Percentiles rank a stretch among this genome's conserved stretches.
These are phyloP conservation scores for Zaprionus capensis DNA, from an alignment of 1,140 invertebrate genomes.

Conservation along the genomic window DNA sequence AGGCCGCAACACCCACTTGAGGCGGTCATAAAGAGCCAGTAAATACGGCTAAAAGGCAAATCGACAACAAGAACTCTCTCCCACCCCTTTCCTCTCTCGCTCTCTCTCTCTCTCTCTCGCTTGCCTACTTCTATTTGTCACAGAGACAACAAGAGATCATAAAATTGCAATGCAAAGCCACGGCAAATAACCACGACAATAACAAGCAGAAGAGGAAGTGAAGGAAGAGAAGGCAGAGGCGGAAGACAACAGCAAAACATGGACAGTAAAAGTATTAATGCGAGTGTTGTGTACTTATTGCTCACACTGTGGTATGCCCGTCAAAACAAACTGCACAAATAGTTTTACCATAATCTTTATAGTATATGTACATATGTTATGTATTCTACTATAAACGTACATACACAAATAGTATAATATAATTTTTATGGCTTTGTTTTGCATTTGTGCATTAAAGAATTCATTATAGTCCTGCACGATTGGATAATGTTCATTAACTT, in stretches of 20 bases:
- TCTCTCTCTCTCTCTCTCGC: not conserved
- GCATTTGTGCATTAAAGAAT: not conserved
- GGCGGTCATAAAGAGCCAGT: constrained; percentile 44
- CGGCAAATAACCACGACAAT: constrained; percentile 26
- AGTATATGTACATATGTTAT: not conserved
- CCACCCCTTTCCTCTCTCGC: not conserved
- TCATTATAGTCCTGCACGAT: not conserved
- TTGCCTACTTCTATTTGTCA: constrained; percentile 4
- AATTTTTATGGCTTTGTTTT: not conserved
- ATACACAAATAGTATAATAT: not conserved
- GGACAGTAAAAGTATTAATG: not conserved
- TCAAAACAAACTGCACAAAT: not conserved
- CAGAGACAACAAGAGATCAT: constrained; percentile 33
- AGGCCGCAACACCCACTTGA: constrained; percentile 54
- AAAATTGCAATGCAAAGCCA: constrained; percentile 40
- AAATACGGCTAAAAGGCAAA: constrained; percentile 43
- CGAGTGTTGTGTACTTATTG: constrained; percentile 7
- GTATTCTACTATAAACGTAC: too few relatives aligned
- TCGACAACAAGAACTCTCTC: constrained; percentile 42
- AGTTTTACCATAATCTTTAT: not conserved
- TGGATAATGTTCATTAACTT: not conserved
- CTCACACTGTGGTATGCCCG: not conserved
- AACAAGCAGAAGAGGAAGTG: not conserved
- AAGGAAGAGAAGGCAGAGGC: not conserved
- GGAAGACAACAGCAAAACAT: not conserved